phyloP scores from a whole-genome alignment of 2,797 vertebrate species.

The Xenopus petersii region DNA sequence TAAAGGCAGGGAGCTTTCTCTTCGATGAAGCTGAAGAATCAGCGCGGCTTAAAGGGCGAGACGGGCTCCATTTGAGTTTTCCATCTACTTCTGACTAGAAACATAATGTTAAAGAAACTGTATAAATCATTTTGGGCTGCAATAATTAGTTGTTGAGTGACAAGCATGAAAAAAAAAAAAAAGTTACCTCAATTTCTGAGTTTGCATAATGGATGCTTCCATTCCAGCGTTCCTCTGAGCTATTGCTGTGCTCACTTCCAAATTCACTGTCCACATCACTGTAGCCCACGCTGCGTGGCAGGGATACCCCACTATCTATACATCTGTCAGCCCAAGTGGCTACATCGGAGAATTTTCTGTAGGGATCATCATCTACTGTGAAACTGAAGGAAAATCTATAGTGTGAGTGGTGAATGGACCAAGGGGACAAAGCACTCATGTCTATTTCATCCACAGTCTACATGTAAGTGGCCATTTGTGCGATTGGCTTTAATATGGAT shows the following conservation, averaged over 20 bases:
- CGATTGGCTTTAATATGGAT: too few relatives aligned
- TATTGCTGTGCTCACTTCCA: constrained; percentile 65
- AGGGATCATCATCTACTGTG: constrained; percentile 49
- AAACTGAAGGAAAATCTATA: constrained; percentile 36
- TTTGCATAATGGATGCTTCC: constrained; percentile 66
- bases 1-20: constrained; percentile 69
- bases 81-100: constrained; percentile 59
- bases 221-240: constrained; percentile 59
- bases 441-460: too few relatives aligned
- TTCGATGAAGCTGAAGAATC: constrained; percentile 65
- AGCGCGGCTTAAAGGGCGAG: constrained; percentile 29
- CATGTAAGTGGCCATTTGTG: too few relatives aligned
- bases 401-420: too few relatives aligned
- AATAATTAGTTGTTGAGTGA: too few relatives aligned
- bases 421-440: too few relatives aligned
- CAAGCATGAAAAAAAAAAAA: too few relatives aligned
- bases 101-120: background rate
- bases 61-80: constrained; percentile 23
- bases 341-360: constrained; percentile 55
- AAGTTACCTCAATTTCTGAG: constrained; percentile 69
- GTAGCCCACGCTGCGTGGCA: constrained; percentile 53
- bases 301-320: constrained; percentile 69
- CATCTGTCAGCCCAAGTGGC: constrained; percentile 66
- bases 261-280: constrained; percentile 56
- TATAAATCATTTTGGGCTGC: too few relatives aligned